Evolutionary conservation across 2,113 vertebrate genomes (phyloP).

Genomic region (Micronisus gabar): DNA sequence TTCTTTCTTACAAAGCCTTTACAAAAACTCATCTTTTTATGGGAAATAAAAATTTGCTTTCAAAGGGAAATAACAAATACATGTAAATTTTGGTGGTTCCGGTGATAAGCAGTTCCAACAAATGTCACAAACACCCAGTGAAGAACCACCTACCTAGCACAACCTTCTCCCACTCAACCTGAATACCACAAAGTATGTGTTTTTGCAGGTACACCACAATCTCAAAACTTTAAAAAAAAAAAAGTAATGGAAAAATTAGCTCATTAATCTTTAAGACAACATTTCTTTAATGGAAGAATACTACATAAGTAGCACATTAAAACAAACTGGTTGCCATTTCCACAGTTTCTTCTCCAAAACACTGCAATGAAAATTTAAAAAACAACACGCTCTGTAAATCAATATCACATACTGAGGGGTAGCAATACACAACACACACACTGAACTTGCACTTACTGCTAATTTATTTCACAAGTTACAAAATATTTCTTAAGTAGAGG

Average conservation of each 20-base stretch:
- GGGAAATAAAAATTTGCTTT: constrained; percentile 68
- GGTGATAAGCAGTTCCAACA: constrained; percentile 68
- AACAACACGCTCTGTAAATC: neutral
- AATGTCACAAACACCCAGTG: constrained; percentile 59
- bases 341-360: constrained; percentile 12
- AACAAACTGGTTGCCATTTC: neutral
- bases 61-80: constrained; percentile 68
- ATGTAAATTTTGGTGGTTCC: constrained; percentile 65
- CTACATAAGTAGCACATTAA: neutral
- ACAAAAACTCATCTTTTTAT: constrained; percentile 39
- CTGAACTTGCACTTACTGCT: constrained; percentile 47
- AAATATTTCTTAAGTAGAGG: constrained; percentile 61
- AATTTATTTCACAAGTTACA: constrained; percentile 63
- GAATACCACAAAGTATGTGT: constrained; percentile 51
- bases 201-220: constrained; percentile 40
- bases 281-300: constrained; percentile 24
- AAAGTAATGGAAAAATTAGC: constrained; percentile 45
- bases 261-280: constrained; percentile 60
- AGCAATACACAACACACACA: neutral
- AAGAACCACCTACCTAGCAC: constrained; percentile 50
- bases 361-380: neutral
- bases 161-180: constrained; percentile 52
- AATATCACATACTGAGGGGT: neutral
- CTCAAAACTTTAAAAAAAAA: constrained; percentile 1
- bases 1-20: constrained; percentile 17